Base-by-base conservation (phyloP, 2,888 invertebrate genomes). In the Dynastes grantii region DNA sequence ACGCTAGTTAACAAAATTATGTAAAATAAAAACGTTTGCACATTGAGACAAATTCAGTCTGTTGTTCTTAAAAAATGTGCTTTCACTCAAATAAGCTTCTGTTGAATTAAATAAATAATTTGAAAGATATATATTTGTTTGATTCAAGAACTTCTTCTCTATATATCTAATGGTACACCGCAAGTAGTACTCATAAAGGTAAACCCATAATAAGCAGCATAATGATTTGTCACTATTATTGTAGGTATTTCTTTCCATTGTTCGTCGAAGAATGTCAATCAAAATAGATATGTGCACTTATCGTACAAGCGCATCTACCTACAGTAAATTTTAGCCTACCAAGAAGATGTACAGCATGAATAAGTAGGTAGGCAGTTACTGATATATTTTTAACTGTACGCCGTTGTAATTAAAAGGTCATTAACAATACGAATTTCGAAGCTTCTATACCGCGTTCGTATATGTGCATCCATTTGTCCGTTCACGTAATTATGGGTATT, bases 371-470 rank as follows among this genome's bases (percentile, higher is more conserved):
- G 55, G 55, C 16, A 53, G 53, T 53, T 13, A 53, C 53, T 5
- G 53, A 37, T 3, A 63, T 29, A 63, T 63, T 63, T 11, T 49
- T 22, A 68, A 68, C 29, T 1, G 29, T 22, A 49, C 49, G 11
- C n/a, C 13, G 11, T 45, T 5, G 68, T 29, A 68, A 68, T 68
- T 68, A 68, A 51, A 68, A 51, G 49, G 29, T 51, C 53, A 68
- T 68, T 68, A 68, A 68, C 51, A 68, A 63, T 63, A 63, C 29
- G 63, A 27, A 63, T 63, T n/a, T 32, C 8, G 11, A 5, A 3
- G 27, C 11, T 27, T 1, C 22, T 61, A 37, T 5, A 27, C 11
- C 8, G 11, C 61, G 61, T 22, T 29, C 45, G 32, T 37, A 45
- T 45, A 61, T 27, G 61, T n/a, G 16, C n/a, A 61, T 61, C 61